Conservation (phyloP, 2,113 vertebrate species). For the human region DNA sequence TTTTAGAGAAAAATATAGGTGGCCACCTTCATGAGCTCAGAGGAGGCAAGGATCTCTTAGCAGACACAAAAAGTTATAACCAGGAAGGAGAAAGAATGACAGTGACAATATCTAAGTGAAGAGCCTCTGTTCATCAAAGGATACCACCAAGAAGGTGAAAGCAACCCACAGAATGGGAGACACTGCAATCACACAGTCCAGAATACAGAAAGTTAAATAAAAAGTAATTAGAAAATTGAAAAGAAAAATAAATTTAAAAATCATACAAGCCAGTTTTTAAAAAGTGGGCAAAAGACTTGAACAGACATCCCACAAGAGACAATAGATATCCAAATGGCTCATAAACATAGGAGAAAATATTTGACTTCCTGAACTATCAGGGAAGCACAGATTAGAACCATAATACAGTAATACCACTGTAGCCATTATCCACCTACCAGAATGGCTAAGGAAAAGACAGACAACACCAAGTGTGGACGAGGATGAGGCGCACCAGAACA, state of each 20-base stretch:
- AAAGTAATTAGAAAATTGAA: neutral
- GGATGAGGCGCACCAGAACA: neutral
- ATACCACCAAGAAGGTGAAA: neutral
- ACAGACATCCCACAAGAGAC: neutral
- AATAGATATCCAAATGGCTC: neutral
- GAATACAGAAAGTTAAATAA: neutral
- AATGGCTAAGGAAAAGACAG: neutral
- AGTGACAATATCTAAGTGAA: neutral
- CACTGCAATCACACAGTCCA: fast-evolving
- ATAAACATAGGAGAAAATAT: neutral
- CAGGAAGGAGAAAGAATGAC: fast-evolving
- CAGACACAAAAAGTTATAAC: neutral
- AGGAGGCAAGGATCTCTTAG: neutral
- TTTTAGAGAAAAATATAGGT: neutral
- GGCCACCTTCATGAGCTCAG: neutral
- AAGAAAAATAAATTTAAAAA: neutral
- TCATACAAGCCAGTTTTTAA: neutral
- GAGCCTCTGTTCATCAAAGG: neutral
- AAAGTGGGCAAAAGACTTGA: neutral
- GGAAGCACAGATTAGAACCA: neutral
- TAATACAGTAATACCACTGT: fast-evolving
- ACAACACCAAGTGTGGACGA: fast-evolving
- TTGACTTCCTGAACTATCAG: neutral
- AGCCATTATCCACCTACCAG: fast-evolving
- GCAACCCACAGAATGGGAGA: neutral